phyloP scores from a whole-genome alignment of 1,140 invertebrate species.

The Drosophila nasuta region DNA sequence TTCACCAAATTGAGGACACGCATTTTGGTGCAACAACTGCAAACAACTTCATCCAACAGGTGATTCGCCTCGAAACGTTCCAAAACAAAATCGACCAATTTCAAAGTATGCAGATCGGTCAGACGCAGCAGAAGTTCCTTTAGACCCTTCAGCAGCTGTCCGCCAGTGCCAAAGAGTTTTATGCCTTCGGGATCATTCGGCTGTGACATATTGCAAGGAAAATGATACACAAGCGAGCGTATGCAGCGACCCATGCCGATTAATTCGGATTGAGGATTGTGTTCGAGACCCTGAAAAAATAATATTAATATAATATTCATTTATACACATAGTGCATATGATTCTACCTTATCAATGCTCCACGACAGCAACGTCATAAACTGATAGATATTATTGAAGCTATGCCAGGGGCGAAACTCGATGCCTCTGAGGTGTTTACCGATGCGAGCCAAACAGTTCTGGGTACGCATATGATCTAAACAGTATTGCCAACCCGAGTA shows the following conservation, averaged over 20 bases:
- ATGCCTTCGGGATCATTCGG: conserved; percentile 87
- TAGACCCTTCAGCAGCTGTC: conserved; percentile 88
- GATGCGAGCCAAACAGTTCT: conserved; percentile 90
- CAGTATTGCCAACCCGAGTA: conserved; percentile 93
- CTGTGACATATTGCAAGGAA: conserved; percentile 91
- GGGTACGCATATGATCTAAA: conserved; percentile 91
- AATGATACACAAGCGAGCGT: conserved; percentile 90
- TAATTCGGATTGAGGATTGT: conserved; percentile 73
- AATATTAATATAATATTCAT: neutral
- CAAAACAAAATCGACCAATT: conserved; percentile 91
- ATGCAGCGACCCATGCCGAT: conserved; percentile 87
- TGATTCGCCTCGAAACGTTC: conserved; percentile 89
- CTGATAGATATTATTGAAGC: conserved; percentile 94
- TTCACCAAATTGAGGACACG: conserved; percentile 90
- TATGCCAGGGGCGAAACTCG: conserved; percentile 90
- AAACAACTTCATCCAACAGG: conserved; percentile 91
- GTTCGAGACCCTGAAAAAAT: conserved; percentile 41
- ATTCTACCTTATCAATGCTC: conserved; percentile 87
- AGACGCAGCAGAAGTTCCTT: conserved; percentile 91
- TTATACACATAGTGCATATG: neutral
- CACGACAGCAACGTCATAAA: conserved; percentile 93
- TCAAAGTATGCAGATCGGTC: conserved; percentile 88
- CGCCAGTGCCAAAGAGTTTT: conserved; percentile 91
- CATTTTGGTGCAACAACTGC: conserved; percentile 88
- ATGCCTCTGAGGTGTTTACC: conserved; percentile 89